phyloP scores from a whole-genome alignment of 35 echinoderm and acorn worm species.

The Chiridota heheva region DNA sequence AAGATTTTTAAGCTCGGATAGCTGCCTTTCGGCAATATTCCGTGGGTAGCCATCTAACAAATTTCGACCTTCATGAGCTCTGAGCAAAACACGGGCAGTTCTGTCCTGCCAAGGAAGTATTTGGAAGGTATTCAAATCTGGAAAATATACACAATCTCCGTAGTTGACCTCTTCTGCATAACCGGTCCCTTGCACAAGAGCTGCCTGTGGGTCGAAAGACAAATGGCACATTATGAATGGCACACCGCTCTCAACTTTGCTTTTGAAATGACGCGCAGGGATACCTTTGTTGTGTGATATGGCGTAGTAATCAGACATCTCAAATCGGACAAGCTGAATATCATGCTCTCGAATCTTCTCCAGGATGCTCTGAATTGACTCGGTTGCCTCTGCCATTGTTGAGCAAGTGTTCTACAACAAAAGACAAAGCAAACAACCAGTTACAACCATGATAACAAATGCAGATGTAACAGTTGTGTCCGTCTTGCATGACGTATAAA shows the following conservation, averaged over 20 bases:
- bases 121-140: constrained; percentile 38
- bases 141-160: constrained; percentile 18
- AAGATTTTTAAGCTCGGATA: constrained; percentile 14
- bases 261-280: constrained; percentile 36
- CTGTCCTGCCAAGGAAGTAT: constrained; percentile 54
- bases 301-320: constrained; percentile 54
- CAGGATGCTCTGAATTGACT: not conserved
- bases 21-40: constrained; percentile 22
- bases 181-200: not conserved
- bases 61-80: not conserved
- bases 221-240: constrained; percentile 12
- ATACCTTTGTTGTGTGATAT: constrained; percentile 44
- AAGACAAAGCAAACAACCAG: too few relatives aligned
- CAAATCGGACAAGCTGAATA: constrained; percentile 60
- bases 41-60: constrained; percentile 12
- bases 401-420: too few relatives aligned
- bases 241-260: constrained; percentile 1
- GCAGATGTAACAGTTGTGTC: too few relatives aligned
- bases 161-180: constrained; percentile 35
- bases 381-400: too few relatives aligned
- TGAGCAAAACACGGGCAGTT: constrained; percentile 52
- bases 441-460: too few relatives aligned
- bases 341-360: constrained; percentile 29
- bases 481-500: too few relatives aligned
- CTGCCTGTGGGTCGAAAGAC: constrained; percentile 5